Base-by-base conservation (phyloP, 2,888 invertebrate species). In the Drosophila fungiperda region DNA sequence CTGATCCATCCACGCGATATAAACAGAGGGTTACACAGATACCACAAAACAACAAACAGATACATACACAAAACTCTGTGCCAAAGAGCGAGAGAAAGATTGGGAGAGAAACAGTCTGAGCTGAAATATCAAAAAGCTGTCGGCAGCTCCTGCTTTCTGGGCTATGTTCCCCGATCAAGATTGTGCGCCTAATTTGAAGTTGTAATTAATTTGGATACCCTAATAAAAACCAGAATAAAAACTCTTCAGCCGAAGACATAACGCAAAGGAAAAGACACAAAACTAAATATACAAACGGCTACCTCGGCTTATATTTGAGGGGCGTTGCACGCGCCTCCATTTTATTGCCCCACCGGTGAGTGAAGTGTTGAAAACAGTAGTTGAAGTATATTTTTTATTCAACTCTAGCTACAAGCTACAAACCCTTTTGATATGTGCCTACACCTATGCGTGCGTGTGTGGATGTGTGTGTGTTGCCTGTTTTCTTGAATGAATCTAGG, bases 191-290 rank as follows among this genome's bases (percentile, higher is more conserved):
- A 92, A 91, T 92, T 91, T 92, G 83, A 88, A 90, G 90, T 81
- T 84, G 87, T 91, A 92, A 91, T 91, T 91, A 92, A 91, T 91
- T 91, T 87, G 90, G 90, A 88, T 91, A 92, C 86, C 91, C 85
- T 83, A 87, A 89, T 89, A 87, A 87, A 86, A 90, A 80, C 78
- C 68, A 71, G 67, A 63, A 80, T 77, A 81, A 78, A 69, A 63
- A 75, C 65, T 48, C 70, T 60, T 32, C 42, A 54, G 65, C 45
- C 45, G 45, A 57, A 73, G 53, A 62, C 57, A 67, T 58, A 63
- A 64, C 60, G 23, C 48, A 23, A 60, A 64, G 42, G 40, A 35
- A 70, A 68, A 80, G 65, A 54, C 54, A 69, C 68, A 64, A 68
- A 73, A 68, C 59, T 63, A 66, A 64, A 68, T 71, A 68, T 76